Conservation (phyloP, 2,797 vertebrate species). For the Esox masquinongy region DNA sequence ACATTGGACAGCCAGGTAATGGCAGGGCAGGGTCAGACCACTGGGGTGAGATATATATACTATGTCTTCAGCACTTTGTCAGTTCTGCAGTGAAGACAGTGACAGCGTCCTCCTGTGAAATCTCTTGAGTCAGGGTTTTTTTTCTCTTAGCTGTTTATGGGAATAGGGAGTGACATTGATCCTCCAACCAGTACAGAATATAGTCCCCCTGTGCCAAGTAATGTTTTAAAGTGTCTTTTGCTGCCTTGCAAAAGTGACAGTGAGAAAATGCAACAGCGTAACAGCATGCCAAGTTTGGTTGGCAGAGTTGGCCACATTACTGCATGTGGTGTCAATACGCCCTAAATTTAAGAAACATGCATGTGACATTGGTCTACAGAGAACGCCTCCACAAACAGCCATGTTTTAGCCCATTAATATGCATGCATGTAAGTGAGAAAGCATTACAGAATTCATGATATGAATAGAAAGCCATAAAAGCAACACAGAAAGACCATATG, state of each 20-base stretch:
- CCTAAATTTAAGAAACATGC: neutral
- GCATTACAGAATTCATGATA: neutral
- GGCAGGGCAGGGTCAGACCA: neutral
- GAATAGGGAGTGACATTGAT: neutral
- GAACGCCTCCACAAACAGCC: neutral
- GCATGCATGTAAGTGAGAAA: neutral
- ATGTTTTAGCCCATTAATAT: neutral
- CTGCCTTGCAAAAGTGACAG: slow-evolving; percentile 3
- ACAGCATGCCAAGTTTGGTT: neutral
- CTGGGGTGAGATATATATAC: neutral
- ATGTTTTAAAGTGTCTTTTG: neutral
- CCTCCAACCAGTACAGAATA: neutral
- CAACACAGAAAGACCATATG: neutral
- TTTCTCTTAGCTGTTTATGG: neutral
- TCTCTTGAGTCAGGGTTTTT: neutral
- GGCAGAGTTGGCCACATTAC: neutral
- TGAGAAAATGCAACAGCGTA: neutral
- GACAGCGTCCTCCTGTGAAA: slow-evolving; percentile 6
- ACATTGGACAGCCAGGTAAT: neutral
- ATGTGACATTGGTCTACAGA: neutral
- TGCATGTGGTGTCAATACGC: neutral
- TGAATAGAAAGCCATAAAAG: neutral
- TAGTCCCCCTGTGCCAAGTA: neutral
- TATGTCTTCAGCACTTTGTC: neutral
- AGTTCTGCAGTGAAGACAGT: neutral